Evolutionary conservation across 1,140 invertebrate genomes (phyloP), one percentile per base, ranked within the genome.

Genomic region (Drosophila eugracilis): DNA sequence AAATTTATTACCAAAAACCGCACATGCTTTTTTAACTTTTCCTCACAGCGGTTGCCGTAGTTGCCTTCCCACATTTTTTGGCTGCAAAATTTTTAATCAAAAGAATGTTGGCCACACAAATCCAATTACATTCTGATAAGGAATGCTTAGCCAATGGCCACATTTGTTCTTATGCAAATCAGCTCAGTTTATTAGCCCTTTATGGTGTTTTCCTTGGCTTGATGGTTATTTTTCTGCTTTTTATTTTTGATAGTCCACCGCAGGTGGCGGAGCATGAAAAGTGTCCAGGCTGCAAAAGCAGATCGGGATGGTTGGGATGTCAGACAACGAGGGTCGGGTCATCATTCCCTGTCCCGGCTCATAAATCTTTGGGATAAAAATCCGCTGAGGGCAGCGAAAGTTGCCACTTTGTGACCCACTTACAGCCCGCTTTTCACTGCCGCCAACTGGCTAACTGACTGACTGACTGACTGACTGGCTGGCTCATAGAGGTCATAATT

Each of bases 191-290:
- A 85, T 85, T 86, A 85, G 81, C 83, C 81, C 81, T 80, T 67
- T 67, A 67, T 67, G 63, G 32, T 34, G 45, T 26, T 39, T 28
- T 39, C n/a, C n/a, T 1, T 7, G 1, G 32, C 45, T 52, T 52
- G 15, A 52, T 52, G 63, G 37, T 15, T 34, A 26, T 50, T 41
- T 63, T 30, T 30, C 0, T 14, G 6, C 15, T 10, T 5, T 17
- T 14, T 73, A 54, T 66, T 52, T 48, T 48, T 34, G 21, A 17
- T 32, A 30, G 28, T 47, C 54, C 69, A 85, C 77, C 83, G 83
- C 81, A 85, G 81, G 81, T 85, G 81, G 62, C 79, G 81, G 63
- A 78, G 62, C 83, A 81, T 85, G 86, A 85, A 85, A 85, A 81
- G 59, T 85, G 83, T 63, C 63, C 62, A 74, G 60, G 59, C 78